Percentiles rank a stretch among this genome's conserved stretches.
These are phyloP conservation scores for Drosophila villosipedis DNA, from an alignment of 2,888 invertebrate genomes.

Conservation along the genomic window DNA sequence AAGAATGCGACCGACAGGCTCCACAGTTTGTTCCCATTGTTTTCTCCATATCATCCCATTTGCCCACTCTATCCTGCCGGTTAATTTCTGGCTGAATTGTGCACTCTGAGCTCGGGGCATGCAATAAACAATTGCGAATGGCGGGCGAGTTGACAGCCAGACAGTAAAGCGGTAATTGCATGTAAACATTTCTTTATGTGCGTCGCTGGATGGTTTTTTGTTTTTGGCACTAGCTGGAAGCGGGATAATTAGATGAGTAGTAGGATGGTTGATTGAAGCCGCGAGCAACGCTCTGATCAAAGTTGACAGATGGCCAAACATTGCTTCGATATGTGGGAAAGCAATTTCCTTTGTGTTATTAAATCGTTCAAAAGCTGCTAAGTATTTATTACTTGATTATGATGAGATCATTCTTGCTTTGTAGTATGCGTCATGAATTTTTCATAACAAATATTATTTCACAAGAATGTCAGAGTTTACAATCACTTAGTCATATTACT, in stretches of 20 bases:
- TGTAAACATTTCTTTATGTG: constrained; percentile 69
- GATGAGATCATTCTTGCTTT: not conserved
- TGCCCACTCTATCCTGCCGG: not conserved
- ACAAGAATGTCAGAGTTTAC: not conserved
- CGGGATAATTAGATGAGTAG: constrained; percentile 42
- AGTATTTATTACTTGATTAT: not conserved
- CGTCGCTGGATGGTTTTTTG: constrained; percentile 17
- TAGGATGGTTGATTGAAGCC: constrained; percentile 21
- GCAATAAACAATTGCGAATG: constrained; percentile 71
- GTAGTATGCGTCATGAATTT: not conserved
- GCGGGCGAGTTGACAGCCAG: constrained; percentile 69
- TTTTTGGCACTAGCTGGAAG: constrained; percentile 6
- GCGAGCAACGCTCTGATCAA: not conserved
- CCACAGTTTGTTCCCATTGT: constrained; percentile 4
- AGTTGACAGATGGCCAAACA: constrained; percentile 6
- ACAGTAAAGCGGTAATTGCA: constrained; percentile 76
- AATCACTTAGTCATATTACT: not conserved
- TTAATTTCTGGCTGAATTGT: constrained; percentile 7
- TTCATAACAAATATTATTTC: not conserved
- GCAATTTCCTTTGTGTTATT: not conserved
- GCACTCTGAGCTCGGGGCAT: constrained; percentile 28
- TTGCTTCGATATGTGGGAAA: not conserved
- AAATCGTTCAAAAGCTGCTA: not conserved
- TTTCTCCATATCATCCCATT: not conserved
- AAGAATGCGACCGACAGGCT: constrained; percentile 51